These are phyloP conservation scores for Diachasmimorpha longicaudata DNA, from an alignment of 1,140 invertebrate genomes.

Conservation along the genomic window DNA sequence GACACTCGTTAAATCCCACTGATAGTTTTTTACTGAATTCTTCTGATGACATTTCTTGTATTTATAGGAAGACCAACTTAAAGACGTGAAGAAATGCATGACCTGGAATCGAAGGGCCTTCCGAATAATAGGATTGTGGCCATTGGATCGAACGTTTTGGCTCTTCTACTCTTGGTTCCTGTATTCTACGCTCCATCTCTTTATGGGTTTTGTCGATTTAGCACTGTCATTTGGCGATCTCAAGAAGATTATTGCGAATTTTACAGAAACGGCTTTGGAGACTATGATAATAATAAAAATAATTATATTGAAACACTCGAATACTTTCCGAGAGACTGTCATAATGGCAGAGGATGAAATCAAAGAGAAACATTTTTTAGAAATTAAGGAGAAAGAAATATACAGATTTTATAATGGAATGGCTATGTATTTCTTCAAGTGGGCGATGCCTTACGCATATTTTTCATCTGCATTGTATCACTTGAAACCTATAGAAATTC, in stretches of 20 bases:
- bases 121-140: conserved; percentile 19
- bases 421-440: neutral
- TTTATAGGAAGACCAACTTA: neutral
- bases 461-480: conserved; percentile 3
- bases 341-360: neutral
- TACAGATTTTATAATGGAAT: conserved; percentile 30
- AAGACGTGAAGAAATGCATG: conserved; percentile 1
- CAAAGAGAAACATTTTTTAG: neutral
- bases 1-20: too few relatives aligned
- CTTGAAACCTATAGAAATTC: conserved; percentile 10
- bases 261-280: conserved; percentile 16
- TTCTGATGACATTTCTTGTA: neutral
- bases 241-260: conserved; percentile 15
- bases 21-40: neutral
- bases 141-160: conserved; percentile 2
- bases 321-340: neutral
- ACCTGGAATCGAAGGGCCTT: conserved; percentile 16
- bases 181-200: conserved; percentile 10
- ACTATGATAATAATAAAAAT: conserved; percentile 22
- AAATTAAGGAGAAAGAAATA: conserved; percentile 5
- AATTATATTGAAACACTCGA: conserved; percentile 14
- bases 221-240: conserved; percentile 13
- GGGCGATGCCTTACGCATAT: neutral
- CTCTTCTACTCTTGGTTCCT: conserved; percentile 6
- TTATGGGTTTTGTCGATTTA: conserved; percentile 11